Conservation (phyloP, 2,888 invertebrate genomes). For the Tortrix viridana region DNA sequence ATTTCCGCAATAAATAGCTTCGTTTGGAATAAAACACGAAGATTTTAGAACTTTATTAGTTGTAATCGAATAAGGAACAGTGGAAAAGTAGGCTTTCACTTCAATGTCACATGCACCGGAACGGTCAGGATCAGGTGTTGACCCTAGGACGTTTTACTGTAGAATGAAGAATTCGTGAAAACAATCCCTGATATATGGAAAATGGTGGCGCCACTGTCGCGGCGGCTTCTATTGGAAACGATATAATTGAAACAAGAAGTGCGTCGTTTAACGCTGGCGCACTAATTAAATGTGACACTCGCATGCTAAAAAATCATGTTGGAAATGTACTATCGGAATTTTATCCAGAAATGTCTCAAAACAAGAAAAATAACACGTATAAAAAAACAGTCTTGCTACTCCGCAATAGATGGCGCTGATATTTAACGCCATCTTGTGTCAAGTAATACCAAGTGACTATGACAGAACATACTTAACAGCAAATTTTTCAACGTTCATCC, state of each 20-base stretch:
- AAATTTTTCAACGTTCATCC: not conserved
- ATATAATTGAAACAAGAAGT: conserved; percentile 24
- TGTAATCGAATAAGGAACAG: conserved; percentile 29
- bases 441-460: not conserved
- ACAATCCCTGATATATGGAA: conserved; percentile 81
- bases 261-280: conserved; percentile 9
- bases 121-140: conserved; percentile 70
- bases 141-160: conserved; percentile 79
- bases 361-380: conserved; percentile 1
- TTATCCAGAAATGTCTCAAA: conserved; percentile 3
- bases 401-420: conserved; percentile 52
- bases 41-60: conserved; percentile 25
- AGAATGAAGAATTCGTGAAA: conserved; percentile 82
- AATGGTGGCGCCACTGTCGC: conserved; percentile 78
- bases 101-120: conserved; percentile 71
- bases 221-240: conserved; percentile 57
- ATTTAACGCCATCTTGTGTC: conserved; percentile 4
- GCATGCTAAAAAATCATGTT: conserved; percentile 9
- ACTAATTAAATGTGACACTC: conserved; percentile 7
- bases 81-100: conserved; percentile 67
- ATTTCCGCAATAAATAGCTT: conserved; percentile 23
- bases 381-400: conserved; percentile 44
- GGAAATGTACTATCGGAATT: conserved; percentile 10
- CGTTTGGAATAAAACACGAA: conserved; percentile 16
- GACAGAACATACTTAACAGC: not conserved